phyloP scores from a whole-genome alignment of 2,888 invertebrate genomes.

The Nysson spinosus region DNA sequence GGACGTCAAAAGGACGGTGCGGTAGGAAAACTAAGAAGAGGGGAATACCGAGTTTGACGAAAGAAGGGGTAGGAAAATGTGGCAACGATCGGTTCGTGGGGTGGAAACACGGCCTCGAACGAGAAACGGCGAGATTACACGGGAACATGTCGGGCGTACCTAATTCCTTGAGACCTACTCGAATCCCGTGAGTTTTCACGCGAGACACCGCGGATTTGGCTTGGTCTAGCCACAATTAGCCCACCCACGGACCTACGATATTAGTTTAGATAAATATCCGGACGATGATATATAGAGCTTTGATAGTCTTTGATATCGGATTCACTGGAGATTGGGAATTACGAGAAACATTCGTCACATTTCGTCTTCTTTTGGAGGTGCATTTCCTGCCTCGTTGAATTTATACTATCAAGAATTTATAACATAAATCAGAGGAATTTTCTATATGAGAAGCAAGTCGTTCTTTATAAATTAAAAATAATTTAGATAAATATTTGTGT shows the following conservation, averaged over 20 bases:
- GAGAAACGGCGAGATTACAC: conserved; percentile 9
- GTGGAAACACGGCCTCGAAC: conserved; percentile 11
- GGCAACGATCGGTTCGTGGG: neutral
- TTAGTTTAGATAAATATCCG: too few species aligned
- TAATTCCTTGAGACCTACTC: conserved; percentile 7
- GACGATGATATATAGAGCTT: too few species aligned
- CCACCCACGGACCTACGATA: too few species aligned
- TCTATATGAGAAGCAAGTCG: neutral
- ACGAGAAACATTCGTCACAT: too few species aligned
- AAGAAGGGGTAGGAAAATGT: neutral
- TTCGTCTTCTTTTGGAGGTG: too few species aligned
- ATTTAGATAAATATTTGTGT: too few species aligned
- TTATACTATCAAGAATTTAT: too few species aligned
- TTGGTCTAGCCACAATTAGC: too few species aligned
- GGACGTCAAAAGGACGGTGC: conserved; percentile 3
- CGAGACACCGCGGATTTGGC: neutral
- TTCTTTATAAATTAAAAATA: too few species aligned
- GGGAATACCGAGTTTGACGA: neutral
- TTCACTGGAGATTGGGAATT: too few species aligned
- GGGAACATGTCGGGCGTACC: conserved; percentile 3
- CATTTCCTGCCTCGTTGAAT: too few species aligned
- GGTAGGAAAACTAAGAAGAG: neutral
- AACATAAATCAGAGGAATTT: neutral
- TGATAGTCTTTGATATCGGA: too few species aligned
- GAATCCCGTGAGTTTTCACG: conserved; percentile 4